phyloP scores from a whole-genome alignment of 2,888 invertebrate species.

The Lobophora halterata region DNA sequence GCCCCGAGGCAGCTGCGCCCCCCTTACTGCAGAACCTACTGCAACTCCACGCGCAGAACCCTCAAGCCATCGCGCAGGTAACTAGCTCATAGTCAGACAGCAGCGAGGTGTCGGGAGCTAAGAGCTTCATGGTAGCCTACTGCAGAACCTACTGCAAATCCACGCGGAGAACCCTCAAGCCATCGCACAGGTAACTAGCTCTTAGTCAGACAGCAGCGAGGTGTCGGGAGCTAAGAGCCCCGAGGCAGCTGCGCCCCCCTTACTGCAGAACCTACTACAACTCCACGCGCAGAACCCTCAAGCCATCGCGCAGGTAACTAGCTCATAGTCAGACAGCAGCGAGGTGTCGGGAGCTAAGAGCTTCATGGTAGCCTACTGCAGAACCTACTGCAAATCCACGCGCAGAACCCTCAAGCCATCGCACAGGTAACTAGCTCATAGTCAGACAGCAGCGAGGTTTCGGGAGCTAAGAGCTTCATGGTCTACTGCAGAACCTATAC shows the following conservation, averaged over 20 bases:
- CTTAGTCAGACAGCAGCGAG: constrained; percentile 84
- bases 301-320: constrained; percentile 69
- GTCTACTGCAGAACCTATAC: constrained; percentile 67
- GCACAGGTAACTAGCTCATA: constrained; percentile 86
- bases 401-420: too few relatives aligned
- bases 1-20: constrained; percentile 65
- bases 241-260: constrained; percentile 59
- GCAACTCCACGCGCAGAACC: constrained; percentile 67
- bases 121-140: too few relatives aligned
- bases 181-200: constrained; percentile 85
- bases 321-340: too few relatives aligned
- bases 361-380: too few relatives aligned
- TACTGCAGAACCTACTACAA: constrained; percentile 69
- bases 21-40: constrained; percentile 69
- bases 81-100: too few relatives aligned
- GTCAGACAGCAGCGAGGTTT: constrained; percentile 83
- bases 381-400: too few relatives aligned
- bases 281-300: constrained; percentile 71
- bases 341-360: too few relatives aligned
- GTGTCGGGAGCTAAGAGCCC: constrained; percentile 81
- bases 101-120: too few relatives aligned
- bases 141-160: too few relatives aligned
- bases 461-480: constrained; percentile 77
- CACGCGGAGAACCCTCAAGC: too few relatives aligned
- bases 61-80: constrained; percentile 75